Conservation (phyloP, 2,888 invertebrate species). For the Eremobia ochroleuca region DNA sequence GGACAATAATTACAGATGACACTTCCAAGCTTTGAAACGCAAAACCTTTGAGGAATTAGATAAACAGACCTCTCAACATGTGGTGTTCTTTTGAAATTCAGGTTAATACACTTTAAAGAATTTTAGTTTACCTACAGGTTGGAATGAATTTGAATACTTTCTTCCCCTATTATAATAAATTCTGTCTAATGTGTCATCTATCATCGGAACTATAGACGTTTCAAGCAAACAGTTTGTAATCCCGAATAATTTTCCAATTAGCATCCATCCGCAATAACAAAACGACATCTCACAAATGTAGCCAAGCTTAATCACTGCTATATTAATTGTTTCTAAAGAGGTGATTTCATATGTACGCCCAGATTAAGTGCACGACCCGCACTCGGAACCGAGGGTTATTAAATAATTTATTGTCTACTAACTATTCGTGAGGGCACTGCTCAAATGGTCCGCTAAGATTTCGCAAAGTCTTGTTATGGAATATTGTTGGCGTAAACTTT, state of each 20-base stretch:
- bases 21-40: conserved; percentile 85
- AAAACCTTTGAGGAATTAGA: conserved; percentile 80
- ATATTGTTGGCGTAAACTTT: conserved; percentile 83
- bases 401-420: conserved; percentile 90
- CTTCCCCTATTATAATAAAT: not conserved
- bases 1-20: conserved; percentile 85
- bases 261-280: conserved; percentile 42
- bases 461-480: conserved; percentile 82
- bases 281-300: conserved; percentile 53
- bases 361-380: conserved; percentile 87
- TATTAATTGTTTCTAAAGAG: conserved; percentile 89
- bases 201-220: not conserved
- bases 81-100: conserved; percentile 61
- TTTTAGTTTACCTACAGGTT: not conserved
- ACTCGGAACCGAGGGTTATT: conserved; percentile 84
- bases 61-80: conserved; percentile 71
- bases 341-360: conserved; percentile 85
- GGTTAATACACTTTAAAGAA: not conserved
- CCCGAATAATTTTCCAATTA: conserved; percentile 37
- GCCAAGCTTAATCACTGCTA: conserved; percentile 70
- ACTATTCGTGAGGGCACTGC: conserved; percentile 85
- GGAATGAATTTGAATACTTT: not conserved
- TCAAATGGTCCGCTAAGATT: conserved; percentile 85
- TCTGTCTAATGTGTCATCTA: not conserved
- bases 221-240: conserved; percentile 4